phyloP scores from a whole-genome alignment of 2,113 vertebrate genomes.

The Edolisoma coerulescens region DNA sequence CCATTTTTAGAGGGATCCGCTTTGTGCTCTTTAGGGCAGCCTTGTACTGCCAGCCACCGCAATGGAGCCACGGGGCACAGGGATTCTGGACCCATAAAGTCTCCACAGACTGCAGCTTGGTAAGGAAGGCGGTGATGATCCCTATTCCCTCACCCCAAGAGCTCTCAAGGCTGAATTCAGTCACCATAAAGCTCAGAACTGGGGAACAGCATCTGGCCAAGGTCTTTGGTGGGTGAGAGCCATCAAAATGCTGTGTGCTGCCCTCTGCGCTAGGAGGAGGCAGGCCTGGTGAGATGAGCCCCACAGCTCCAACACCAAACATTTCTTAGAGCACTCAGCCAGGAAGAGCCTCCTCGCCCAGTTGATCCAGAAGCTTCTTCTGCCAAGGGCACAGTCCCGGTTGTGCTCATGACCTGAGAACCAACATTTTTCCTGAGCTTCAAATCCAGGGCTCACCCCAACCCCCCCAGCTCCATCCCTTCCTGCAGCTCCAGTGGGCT shows the following conservation, averaged over 20 bases:
- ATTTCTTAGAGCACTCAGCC: neutral
- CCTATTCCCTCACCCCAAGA: neutral
- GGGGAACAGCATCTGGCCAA: neutral
- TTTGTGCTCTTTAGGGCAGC: neutral
- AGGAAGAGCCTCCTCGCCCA: neutral
- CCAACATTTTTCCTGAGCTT: neutral
- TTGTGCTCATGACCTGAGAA: neutral
- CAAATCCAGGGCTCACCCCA: neutral
- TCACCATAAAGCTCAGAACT: neutral
- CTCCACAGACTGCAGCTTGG: neutral
- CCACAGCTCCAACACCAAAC: neutral
- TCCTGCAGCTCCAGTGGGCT: neutral
- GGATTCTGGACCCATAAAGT: neutral
- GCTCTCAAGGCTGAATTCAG: neutral
- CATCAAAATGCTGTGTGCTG: neutral
- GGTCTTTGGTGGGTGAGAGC: neutral
- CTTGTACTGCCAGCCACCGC: neutral
- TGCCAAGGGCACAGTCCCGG: neutral
- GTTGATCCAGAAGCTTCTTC: neutral
- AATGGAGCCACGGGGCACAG: rapidly evolving
- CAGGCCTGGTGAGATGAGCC: neutral
- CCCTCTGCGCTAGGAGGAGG: neutral
- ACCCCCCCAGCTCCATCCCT: rapidly evolving
- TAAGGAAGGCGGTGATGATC: neutral
- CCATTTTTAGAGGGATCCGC: neutral